Conservation (phyloP, 2,797 vertebrate species). For the Centropyge bicolor region DNA sequence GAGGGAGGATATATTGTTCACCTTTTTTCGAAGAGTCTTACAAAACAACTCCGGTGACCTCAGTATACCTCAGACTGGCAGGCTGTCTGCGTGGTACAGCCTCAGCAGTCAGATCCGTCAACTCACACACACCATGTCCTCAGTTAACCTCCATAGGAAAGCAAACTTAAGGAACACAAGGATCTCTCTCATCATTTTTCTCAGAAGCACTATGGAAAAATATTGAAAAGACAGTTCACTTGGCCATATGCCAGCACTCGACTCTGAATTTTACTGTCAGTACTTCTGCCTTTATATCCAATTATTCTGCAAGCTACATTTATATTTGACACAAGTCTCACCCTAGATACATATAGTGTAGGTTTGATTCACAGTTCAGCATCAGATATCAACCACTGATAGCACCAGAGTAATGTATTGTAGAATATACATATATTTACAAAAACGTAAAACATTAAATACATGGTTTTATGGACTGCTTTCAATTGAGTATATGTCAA, state of each 20-base stretch:
- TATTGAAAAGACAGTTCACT: neutral
- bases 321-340: neutral
- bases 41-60: conserved; percentile 59
- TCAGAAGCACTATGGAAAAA: neutral
- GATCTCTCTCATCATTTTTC: neutral
- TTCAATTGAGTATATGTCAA: no score
- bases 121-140: conserved; percentile 52
- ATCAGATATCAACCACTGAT: neutral
- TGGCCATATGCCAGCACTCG: neutral
- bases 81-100: conserved; percentile 32
- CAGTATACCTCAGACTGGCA: conserved; percentile 43
- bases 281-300: neutral
- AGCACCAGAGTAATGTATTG: neutral
- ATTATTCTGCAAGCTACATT: neutral
- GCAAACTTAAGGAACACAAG: neutral
- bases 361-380: neutral
- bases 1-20: conserved; percentile 59
- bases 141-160: conserved; percentile 54
- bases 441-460: no score
- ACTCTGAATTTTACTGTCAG: neutral
- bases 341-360: neutral
- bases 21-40: conserved; percentile 52
- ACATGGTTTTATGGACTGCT: no score
- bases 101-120: conserved; percentile 23
- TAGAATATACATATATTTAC: no score